Evolutionary conservation across 2,888 invertebrate genomes (phyloP), one percentile per base, ranked within the genome.

Genomic region (Alsophila aescularia): DNA sequence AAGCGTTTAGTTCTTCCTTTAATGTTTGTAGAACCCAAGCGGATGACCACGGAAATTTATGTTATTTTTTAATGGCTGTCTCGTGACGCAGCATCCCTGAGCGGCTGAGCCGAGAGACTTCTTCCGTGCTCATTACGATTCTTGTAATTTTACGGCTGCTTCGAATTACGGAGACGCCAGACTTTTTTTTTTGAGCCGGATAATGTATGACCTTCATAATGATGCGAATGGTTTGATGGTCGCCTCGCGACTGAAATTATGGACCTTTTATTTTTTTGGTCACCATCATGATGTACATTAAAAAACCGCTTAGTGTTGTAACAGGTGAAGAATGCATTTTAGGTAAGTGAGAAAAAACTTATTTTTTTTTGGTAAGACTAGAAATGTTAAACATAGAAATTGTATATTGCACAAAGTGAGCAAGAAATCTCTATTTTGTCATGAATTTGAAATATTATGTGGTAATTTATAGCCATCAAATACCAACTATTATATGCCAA

Each of bases 121-220:
- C 52, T 56, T 56, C 52, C 54, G 54, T 47, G 44, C 36, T 56
- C 60, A 54, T 57, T 45, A 59, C 13, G 43, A 16, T 13, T 12
- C 53, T 56, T 43, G 52, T 60, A 52, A 58, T 62, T 45, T 58
- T 52, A 55, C 54, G 50, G 41, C 31, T 45, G 50, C 36, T 41
- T 51, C 36, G 29, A 41, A 49, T 49, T 54, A 54, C 39, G 12
- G 41, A 45, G 40, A 52, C 45, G 40, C 36, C 43, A 43, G 39
- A 50, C 44, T 18, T 45, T 40, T 44, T 35, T 55, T 52, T 55
- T 50, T 41, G 16, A 43, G 31, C 36, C 35, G 40, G 50, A 36
- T 50, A 49, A 55, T 49, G 35, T 40, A 47, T 39, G 53, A 50
- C 55, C 55, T 50, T 56, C 41, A 32, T 56, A 35, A 47, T 41